Base-by-base conservation (phyloP, 2,888 invertebrate species). In the Eutolmus rufibarbis region DNA sequence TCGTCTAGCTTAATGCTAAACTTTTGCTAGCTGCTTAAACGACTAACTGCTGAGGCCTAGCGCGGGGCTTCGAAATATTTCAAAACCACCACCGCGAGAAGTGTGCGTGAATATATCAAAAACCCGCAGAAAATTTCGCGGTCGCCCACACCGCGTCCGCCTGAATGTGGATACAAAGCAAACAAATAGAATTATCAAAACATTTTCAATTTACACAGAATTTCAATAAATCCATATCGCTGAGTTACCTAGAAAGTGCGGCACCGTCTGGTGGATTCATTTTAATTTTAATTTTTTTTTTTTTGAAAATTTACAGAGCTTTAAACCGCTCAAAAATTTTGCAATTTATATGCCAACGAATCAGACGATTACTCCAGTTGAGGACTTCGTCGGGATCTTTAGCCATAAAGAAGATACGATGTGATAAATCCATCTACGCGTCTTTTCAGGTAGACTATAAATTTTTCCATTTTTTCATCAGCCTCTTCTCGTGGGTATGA, bases 171-270 rank as follows among this genome's bases (percentile, higher is more conserved):
- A n/a, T 28, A 66, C 28, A 76, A 76, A 12, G 76, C 28, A 76
- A 76, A 76, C 76, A 76, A 76, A 76, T 31, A 19, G 37, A 34
- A 76, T 76, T 37, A 76, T 43, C 40, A 78, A 78, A 78, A 78
- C 43, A 78, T 78, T 78, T 78, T 78, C 9, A 37, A 43, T 78
- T 78, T 78, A 78, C 43, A 37, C 37, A 23, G 78, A 78, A 19
- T 78, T 78, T 43, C 37, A 78, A 78, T 78, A 43, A 78, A 78
- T 78, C 78, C 12, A 8, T 23, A 40, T 78, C 40, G 19, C 40
- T 23, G 19, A 43, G 12, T 78, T 43, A 19, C 40, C 78, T 43
- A 78, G n/a, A 78, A 78, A 66, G 19, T 23, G 12, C 43, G 37
- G 19, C 19, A 34, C 9, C 19, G 37, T 74, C 37, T 43, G 37